Conservation (phyloP, 1,140 invertebrate species). For the Sipha flava region DNA sequence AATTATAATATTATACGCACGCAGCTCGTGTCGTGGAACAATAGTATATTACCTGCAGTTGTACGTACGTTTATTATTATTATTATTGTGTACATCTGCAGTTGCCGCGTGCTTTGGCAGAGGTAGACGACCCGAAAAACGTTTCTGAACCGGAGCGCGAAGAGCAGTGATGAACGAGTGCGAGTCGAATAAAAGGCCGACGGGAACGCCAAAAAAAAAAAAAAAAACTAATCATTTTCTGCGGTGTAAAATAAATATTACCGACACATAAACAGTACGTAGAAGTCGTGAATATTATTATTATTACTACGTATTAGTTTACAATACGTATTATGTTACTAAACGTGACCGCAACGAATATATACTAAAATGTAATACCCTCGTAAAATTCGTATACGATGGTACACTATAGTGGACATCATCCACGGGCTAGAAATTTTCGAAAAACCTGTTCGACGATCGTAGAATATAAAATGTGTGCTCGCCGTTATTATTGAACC, state of each 20-base stretch:
- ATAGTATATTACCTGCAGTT: background rate
- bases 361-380: background rate
- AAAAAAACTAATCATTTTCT: background rate
- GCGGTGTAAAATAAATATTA: too few species aligned
- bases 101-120: background rate
- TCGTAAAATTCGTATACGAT: background rate
- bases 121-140: conserved; percentile 10
- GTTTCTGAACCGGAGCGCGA: background rate
- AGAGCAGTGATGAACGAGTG: background rate
- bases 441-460: background rate
- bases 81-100: background rate
- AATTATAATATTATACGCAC: background rate
- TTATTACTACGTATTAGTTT: too few species aligned
- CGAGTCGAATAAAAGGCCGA: background rate
- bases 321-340: background rate
- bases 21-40: background rate
- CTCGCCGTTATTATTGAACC: background rate
- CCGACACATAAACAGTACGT: too few species aligned
- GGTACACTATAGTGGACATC: too few species aligned
- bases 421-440: background rate
- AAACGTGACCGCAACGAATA: background rate
- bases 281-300: too few species aligned
- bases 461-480: too few species aligned
- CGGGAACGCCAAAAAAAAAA: too few species aligned
- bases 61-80: background rate